Base-by-base conservation (phyloP, 2,113 vertebrate genomes). In the Oreocharis arfaki region DNA sequence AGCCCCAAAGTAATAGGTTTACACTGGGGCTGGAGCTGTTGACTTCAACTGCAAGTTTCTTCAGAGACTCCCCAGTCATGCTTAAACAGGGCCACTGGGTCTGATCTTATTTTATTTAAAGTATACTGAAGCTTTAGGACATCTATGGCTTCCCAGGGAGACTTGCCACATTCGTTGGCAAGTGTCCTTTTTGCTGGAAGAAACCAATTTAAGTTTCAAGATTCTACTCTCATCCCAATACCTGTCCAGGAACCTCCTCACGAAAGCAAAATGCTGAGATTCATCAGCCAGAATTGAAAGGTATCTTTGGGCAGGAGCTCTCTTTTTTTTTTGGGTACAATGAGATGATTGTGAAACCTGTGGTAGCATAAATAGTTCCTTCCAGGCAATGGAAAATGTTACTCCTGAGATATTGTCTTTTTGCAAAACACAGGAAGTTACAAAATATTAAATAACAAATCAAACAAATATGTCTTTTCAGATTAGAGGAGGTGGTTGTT, bases 381-480 rank as follows among this genome's bases (percentile, higher is more conserved):
- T 73, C 49, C 28, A 88, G 61, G 70, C 50, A 87, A 63, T 79
- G 93, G 91, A 92, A 92, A 96, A 71, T 60, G 44, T 90, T 80
- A 37, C 56, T 84, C 75, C 90, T 86, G 76, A 74, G 44, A 67
- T 89, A 73, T 46, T 84, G 67, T 70, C 88, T 77, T 92, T 81
- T 69, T 63, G 56, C 35, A 90, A 86, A 89, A 47, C 46, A 80
- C 89, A 91, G 89, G 91, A 95, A 93, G 95, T 95, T 95, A 73
- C 89, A 89, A 94, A 95, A 93, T 60, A 61, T 60, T 90, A 59
- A 92, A 78, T 47, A 86, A 87, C 89, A 71, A 86, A 90, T 81
- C 86, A 97, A 95, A 75, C 32, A 41, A n/a, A n/a, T 30, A 30
- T 90, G 73, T 92, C 94, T 77, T 90, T 95, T 89, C 64, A 63